Conservation (phyloP, 2,113 vertebrate genomes). For the Thalassoma bifasciatum region DNA sequence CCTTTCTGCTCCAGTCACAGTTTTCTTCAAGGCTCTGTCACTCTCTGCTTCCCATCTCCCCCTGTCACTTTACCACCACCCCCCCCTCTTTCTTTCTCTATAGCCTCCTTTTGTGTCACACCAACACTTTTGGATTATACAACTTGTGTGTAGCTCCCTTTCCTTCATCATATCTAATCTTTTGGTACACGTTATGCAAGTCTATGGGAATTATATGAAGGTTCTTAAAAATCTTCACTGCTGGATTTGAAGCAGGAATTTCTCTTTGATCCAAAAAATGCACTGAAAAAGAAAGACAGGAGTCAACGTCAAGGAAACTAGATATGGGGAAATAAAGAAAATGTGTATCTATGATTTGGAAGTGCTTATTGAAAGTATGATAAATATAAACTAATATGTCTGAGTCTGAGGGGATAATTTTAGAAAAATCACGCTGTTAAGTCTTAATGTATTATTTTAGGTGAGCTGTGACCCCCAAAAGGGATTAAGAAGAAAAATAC, state of each 20-base stretch:
- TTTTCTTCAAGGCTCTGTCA: neutral
- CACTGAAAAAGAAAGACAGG: no score
- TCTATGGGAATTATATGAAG: constrained; percentile 23
- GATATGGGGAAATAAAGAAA: neutral
- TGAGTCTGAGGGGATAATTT: no score
- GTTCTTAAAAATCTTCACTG: constrained; percentile 31
- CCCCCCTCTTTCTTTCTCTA: constrained; percentile 2
- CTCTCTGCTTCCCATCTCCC: neutral
- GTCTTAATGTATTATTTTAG: neutral
- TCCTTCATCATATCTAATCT: constrained; percentile 59
- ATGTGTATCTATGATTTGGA: neutral
- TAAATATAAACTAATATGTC: no score
- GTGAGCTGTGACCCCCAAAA: neutral
- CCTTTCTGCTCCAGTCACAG: neutral
- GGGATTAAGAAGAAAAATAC: constrained; percentile 26
- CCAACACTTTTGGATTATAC: constrained; percentile 53
- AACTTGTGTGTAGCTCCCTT: constrained; percentile 41
- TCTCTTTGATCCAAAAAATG: constrained; percentile 5
- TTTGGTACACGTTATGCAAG: constrained; percentile 29
- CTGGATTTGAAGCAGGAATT: constrained; percentile 20
- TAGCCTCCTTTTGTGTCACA: constrained; percentile 30
- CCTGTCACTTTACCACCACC: constrained; percentile 7
- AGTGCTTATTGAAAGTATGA: no score
- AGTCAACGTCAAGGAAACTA: neutral
- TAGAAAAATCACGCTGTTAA: no score